Evolutionary conservation across 92 coral and sea anemone species (phyloP).

Genomic region (Diadumene lineata): DNA sequence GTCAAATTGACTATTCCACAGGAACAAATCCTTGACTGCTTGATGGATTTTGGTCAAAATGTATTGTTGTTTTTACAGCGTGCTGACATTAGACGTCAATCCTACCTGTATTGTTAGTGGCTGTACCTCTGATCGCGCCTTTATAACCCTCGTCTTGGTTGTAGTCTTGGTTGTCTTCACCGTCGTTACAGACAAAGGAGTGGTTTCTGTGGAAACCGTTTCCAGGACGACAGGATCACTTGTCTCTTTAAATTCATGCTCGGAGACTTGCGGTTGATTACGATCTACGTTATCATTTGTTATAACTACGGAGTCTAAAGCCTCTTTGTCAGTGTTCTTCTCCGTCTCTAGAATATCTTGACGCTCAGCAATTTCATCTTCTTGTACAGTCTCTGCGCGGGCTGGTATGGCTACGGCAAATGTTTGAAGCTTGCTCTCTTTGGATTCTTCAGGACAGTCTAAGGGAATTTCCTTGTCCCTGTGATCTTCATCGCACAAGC

Average conservation of each 20-base stretch:
- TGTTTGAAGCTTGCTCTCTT: neutral
- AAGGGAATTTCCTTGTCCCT: neutral
- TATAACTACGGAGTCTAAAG: neutral
- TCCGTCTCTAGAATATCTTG: too few relatives aligned
- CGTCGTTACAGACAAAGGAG: slow-evolving; percentile 31
- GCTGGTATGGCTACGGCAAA: too few relatives aligned
- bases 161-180: slow-evolving; percentile 27
- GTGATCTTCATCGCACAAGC: too few relatives aligned
- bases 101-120: slow-evolving; percentile 25
- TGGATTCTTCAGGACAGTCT: neutral
- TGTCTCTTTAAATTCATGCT: slow-evolving; percentile 18
- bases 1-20: too few relatives aligned
- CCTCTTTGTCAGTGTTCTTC: neutral
- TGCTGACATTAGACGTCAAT: neutral
- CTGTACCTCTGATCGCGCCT: slow-evolving; percentile 30
- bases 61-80: neutral
- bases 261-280: neutral
- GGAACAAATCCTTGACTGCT: too few relatives aligned
- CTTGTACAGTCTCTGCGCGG: too few relatives aligned
- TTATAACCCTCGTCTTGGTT: slow-evolving; percentile 29
- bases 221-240: slow-evolving; percentile 24
- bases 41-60: too few relatives aligned
- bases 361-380: too few relatives aligned
- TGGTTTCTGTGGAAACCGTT: slow-evolving; percentile 35
- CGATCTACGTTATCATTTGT: neutral